These are phyloP conservation scores for Serrognathus titanus DNA, from an alignment of 2,888 invertebrate species.

Conservation along the genomic window DNA sequence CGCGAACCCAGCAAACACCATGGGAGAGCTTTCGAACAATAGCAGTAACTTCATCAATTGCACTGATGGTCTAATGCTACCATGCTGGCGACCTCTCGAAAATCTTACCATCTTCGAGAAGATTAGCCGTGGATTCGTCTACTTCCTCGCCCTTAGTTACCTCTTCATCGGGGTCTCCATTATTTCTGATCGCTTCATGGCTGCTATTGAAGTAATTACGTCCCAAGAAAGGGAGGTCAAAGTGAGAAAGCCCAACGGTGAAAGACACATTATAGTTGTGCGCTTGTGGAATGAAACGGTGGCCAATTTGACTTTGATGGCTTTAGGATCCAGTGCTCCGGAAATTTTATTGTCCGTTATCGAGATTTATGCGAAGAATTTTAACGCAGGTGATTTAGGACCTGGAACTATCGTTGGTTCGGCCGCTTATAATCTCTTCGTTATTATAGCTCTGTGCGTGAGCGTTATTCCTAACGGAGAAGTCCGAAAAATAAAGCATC, in stretches of 20 bases:
- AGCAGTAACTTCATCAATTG: conserved; percentile 52
- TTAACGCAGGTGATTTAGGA: conserved; percentile 93
- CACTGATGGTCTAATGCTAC: conserved; percentile 80
- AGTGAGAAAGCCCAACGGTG: conserved; percentile 84
- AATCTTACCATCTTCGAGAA: conserved; percentile 74
- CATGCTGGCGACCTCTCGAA: conserved; percentile 83
- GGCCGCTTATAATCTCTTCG: conserved; percentile 97
- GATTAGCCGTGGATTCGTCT: conserved; percentile 81
- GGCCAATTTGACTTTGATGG: conserved; percentile 98
- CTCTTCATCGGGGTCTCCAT: conserved; percentile 99
- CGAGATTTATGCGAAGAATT: conserved; percentile 94
- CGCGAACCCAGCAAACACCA: conserved; percentile 14
- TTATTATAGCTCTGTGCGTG: conserved; percentile 95
- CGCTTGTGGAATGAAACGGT: conserved; percentile 99
- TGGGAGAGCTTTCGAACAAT: conserved; percentile 27
- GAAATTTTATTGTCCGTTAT: conserved; percentile 97
- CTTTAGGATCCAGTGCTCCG: conserved; percentile 96
- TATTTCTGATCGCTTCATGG: conserved; percentile 98
- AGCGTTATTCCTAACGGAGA: conserved; percentile 87
- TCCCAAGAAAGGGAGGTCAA: conserved; percentile 94
- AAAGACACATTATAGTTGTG: conserved; percentile 84
- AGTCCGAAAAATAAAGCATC: conserved; percentile 90
- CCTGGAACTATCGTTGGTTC: conserved; percentile 98
- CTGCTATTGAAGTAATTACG: conserved; percentile 96
- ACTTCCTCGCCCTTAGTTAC: conserved; percentile 86